A percentile compares a stretch with the other conserved stretches of the same genome.
Conservation (phyloP, 2,888 invertebrate genomes). For the Noctua comes region DNA sequence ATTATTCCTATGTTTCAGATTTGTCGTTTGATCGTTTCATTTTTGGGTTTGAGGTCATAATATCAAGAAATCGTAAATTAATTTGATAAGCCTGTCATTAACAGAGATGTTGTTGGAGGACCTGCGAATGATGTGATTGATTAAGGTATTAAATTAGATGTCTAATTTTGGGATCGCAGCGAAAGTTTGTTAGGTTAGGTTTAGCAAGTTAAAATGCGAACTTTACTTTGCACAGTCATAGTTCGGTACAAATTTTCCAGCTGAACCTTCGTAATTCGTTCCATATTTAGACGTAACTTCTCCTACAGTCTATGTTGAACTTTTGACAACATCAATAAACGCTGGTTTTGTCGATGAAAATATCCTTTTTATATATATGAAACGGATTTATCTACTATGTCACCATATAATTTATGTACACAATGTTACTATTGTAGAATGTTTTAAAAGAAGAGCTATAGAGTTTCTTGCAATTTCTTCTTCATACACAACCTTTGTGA, state of each 20-base stretch:
- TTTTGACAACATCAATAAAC: background rate
- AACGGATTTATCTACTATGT: background rate
- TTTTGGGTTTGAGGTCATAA: background rate
- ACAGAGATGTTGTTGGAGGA: background rate
- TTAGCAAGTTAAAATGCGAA: background rate
- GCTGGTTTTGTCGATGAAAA: background rate
- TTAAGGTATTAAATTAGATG: background rate
- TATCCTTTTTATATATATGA: background rate
- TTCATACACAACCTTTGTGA: background rate
- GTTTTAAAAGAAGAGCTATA: background rate
- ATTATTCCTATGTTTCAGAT: background rate
- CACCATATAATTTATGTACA: background rate
- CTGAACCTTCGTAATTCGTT: background rate
- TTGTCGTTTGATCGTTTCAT: too few relatives aligned
- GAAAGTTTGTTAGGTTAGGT: background rate
- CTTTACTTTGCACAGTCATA: background rate
- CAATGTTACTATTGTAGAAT: too few relatives aligned
- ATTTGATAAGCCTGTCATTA: background rate
- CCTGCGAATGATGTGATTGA: background rate
- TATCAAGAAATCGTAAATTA: background rate
- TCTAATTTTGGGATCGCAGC: background rate
- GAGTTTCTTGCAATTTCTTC: background rate
- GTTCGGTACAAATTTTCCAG: background rate
- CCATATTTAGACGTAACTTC: slow-evolving; percentile 2
- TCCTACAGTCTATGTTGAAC: background rate